Conservation (phyloP, 2,797 vertebrate genomes). For the Girardinus metallicus region DNA sequence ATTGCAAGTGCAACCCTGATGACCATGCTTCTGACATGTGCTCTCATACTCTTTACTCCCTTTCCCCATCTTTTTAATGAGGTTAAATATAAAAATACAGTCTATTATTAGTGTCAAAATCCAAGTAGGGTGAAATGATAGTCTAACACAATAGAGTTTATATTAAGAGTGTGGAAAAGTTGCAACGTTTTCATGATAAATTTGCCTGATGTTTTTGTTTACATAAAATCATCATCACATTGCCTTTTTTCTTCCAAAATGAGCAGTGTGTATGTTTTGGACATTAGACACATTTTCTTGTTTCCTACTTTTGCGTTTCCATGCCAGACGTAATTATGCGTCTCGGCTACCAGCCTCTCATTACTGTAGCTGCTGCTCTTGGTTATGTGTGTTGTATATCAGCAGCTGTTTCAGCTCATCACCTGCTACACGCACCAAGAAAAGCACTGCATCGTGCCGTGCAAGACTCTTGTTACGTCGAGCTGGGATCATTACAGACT, state of each 20-base stretch:
- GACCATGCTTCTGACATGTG: constrained; percentile 15
- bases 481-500: constrained; percentile 55
- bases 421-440: constrained; percentile 53
- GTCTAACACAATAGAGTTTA: constrained; percentile 10
- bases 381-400: constrained; percentile 60
- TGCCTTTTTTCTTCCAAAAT: constrained; percentile 44
- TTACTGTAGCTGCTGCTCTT: constrained; percentile 63
- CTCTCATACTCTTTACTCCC: constrained; percentile 13
- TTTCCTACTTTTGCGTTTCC: constrained; percentile 46
- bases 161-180: not conserved
- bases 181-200: constrained; percentile 30
- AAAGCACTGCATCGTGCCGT: constrained; percentile 55
- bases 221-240: constrained; percentile 50
- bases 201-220: constrained; percentile 66
- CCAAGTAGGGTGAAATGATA: constrained; percentile 17
- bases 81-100: constrained; percentile 16
- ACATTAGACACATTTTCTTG: constrained; percentile 41
- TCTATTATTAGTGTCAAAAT: constrained; percentile 33
- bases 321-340: constrained; percentile 54
- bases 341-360: constrained; percentile 58
- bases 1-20: constrained; percentile 27
- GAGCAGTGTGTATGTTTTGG: constrained; percentile 35
- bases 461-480: constrained; percentile 62
- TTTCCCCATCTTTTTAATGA: constrained; percentile 21
- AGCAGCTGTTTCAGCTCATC: constrained; percentile 65